Percentiles rank a stretch among this genome's conserved stretches.
These are phyloP conservation scores for Athalia circularis DNA, from an alignment of 2,888 invertebrate species.

Conservation along the genomic window DNA sequence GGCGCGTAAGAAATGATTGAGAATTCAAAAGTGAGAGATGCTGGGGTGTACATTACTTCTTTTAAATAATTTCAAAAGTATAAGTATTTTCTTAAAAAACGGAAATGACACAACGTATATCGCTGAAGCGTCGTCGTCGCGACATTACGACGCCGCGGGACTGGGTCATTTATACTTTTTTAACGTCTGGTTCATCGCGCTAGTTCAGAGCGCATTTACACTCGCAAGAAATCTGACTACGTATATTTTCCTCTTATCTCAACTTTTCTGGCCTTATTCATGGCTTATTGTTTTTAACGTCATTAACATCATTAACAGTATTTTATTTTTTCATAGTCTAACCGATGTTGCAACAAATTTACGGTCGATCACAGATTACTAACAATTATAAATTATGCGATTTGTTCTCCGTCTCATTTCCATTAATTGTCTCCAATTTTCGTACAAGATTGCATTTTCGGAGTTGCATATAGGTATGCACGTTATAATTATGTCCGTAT, in stretches of 20 bases:
- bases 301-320: not conserved
- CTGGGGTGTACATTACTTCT: too few species aligned
- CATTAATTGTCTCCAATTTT: too few species aligned
- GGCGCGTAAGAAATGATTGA: too few species aligned
- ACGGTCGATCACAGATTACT: too few species aligned
- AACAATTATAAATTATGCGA: too few species aligned
- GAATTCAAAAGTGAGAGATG: too few species aligned
- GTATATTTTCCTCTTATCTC: conserved; percentile 19
- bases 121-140: conserved; percentile 17
- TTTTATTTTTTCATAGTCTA: not conserved
- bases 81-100: not conserved
- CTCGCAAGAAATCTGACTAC: not conserved
- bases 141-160: conserved; percentile 8
- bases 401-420: too few species aligned
- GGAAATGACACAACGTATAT: not conserved
- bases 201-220: conserved; percentile 21
- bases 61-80: too few species aligned
- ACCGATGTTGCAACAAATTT: not conserved
- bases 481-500: too few species aligned
- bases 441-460: too few species aligned
- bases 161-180: conserved; percentile 33
- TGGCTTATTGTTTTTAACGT: not conserved
- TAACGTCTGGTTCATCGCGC: conserved; percentile 5
- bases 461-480: too few species aligned
- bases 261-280: not conserved